Conservation (phyloP, 2,797 vertebrate species). For the Brachyrhaphis roseni region DNA sequence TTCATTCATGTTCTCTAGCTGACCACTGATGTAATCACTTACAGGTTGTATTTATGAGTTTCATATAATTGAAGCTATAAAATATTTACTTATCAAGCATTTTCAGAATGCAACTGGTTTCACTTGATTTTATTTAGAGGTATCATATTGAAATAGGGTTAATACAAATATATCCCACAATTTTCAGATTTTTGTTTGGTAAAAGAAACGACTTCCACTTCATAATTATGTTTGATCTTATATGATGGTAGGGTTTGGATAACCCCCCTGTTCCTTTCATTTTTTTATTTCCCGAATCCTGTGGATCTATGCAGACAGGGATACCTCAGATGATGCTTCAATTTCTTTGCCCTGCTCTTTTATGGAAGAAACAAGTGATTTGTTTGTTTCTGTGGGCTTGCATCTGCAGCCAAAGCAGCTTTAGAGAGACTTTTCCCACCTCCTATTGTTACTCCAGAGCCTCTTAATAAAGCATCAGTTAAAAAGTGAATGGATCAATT, state of each 20-base stretch:
- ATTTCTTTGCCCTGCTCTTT: constrained; percentile 24
- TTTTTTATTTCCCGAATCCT: background rate
- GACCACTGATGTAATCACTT: background rate
- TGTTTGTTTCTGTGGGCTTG: constrained; percentile 24
- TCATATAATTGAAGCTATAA: background rate
- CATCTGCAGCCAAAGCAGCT: constrained; percentile 28
- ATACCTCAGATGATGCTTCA: constrained; percentile 15
- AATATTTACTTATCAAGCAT: background rate
- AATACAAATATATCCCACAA: background rate
- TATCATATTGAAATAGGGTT: background rate
- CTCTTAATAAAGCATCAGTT: constrained; percentile 79
- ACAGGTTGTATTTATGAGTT: background rate
- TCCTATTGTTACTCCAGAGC: constrained; percentile 52
- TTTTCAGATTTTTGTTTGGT: background rate
- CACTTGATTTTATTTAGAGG: background rate
- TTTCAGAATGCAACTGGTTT: background rate
- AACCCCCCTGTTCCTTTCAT: background rate
- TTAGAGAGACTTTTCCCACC: constrained; percentile 24
- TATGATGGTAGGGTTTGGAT: background rate
- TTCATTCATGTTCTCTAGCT: background rate
- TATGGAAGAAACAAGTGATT: constrained; percentile 15
- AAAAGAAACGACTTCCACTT: background rate
- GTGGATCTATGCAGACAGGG: constrained; percentile 16
- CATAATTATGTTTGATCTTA: background rate
- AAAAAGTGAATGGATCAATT: constrained; percentile 84